Base-by-base conservation (phyloP, 2,888 invertebrate species). In the Drosophila paramelanica region DNA sequence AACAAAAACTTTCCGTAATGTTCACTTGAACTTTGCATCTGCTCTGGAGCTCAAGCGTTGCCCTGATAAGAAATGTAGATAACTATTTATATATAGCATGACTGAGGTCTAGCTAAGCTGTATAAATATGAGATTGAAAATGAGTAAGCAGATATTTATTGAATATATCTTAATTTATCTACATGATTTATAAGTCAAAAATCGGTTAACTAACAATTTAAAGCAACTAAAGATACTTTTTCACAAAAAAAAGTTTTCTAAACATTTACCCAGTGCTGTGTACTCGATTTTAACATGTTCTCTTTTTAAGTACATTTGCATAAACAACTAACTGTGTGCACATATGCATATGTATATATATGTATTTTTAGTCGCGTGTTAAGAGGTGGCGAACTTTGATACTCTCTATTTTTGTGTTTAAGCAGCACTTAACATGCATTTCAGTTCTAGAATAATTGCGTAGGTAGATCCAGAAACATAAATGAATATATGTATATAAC, bases 31-130 rank as follows among this genome's bases (percentile, higher is more conserved):
- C 86, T 80, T 86, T 81, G 82, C 45, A 27, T 33, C 46, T 47
- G 49, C 45, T 46, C 4, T 49, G 55, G 14, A 36, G 43, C 14
- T 60, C 13, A 31, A 14, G 36, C 49, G 20, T 5, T 59, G 64
- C 46, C 41, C 74, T 73, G 86, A 85, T 81, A 85, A 86, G 68
- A 67, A 85, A 23, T 65, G 45, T 13, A 62, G 74, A 81, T 77
- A 61, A 25, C 43, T 58, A 46, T 38, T 46, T 43, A 38, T 56
- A 38, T 56, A 64, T 14, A 53, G 23, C 27, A 38, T 8, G 14
- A 13, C n/a, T 64, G 23, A 17, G 31, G 31, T n/a, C 14, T 10
- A 41, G 17, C 11, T 20, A 8, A 14, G 31, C 5, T 49, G n/a
- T 39, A 10, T 17, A 13, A 38, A 36, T 53, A 31, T 20, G 23